These are phyloP conservation scores for Lanius ludovicianus DNA, from an alignment of 2,113 vertebrate species.

Conservation along the genomic window DNA sequence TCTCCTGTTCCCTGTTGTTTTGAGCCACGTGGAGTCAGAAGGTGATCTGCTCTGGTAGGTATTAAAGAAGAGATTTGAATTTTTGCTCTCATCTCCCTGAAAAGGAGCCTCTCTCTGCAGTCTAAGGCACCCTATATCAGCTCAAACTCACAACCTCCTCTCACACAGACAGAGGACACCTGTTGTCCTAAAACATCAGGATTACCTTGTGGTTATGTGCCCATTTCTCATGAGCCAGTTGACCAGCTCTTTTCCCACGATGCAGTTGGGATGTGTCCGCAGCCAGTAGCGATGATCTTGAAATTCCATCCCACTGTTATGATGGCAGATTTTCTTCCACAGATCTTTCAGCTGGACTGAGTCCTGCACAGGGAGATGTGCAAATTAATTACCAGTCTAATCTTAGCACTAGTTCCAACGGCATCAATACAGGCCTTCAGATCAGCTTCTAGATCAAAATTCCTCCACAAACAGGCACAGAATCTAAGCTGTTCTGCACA, in stretches of 20 bases:
- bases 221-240: slow-evolving; percentile 97
- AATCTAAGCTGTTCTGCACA: not conserved
- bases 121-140: not conserved
- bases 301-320: slow-evolving; percentile 96
- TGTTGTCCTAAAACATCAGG: not conserved
- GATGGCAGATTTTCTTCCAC: slow-evolving; percentile 98
- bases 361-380: slow-evolving; percentile 76
- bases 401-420: not conserved
- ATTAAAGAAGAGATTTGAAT: not conserved
- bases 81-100: not conserved
- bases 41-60: not conserved
- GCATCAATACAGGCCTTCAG: not conserved
- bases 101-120: not conserved
- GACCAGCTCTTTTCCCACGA: slow-evolving; percentile 97
- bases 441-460: not conserved
- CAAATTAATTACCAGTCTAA: not conserved
- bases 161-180: not conserved
- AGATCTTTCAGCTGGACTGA: slow-evolving; percentile 95
- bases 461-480: not conserved
- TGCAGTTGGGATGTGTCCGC: slow-evolving; percentile 96
- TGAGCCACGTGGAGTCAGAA: not conserved
- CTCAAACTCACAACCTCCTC: not conserved
- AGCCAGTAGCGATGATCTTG: slow-evolving; percentile 98
- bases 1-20: not conserved
- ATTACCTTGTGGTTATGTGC: slow-evolving; percentile 91